phyloP scores from a whole-genome alignment of 2,113 vertebrate genomes.

The Hippocampus zosterae region DNA sequence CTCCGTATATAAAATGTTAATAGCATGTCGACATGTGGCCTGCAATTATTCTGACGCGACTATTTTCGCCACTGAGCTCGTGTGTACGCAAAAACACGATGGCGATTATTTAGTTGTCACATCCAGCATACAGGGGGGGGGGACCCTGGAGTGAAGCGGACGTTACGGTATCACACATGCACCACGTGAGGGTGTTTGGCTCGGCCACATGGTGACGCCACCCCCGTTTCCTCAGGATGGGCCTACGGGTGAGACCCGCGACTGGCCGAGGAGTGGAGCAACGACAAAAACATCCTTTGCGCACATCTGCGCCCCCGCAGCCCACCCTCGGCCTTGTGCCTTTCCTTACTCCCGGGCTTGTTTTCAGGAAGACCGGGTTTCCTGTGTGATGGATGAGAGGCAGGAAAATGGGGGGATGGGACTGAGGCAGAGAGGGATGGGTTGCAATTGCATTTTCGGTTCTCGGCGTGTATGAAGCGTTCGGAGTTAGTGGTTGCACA shows the following conservation, averaged over 20 bases:
- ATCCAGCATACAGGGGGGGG: neutral
- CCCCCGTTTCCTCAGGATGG: slow-evolving; percentile 74
- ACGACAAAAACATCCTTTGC: slow-evolving; percentile 76
- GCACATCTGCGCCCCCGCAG: slow-evolving; percentile 41
- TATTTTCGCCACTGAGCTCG: too few species aligned
- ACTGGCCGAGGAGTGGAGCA: slow-evolving; percentile 49
- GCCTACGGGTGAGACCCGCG: slow-evolving; percentile 47
- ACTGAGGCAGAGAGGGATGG: slow-evolving; percentile 40
- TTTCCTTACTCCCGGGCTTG: slow-evolving; percentile 52
- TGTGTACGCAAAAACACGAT: too few species aligned
- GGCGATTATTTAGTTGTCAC: neutral
- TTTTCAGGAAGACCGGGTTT: slow-evolving; percentile 62
- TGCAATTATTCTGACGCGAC: too few species aligned
- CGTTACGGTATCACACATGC: slow-evolving; percentile 21
- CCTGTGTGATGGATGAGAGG: slow-evolving; percentile 59
- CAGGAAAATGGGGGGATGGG: slow-evolving; percentile 45
- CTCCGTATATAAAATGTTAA: too few species aligned
- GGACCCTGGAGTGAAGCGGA: neutral
- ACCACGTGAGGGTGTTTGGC: slow-evolving; percentile 41
- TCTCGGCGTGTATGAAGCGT: neutral
- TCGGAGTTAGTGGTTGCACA: neutral
- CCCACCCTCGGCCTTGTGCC: slow-evolving; percentile 54
- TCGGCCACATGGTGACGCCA: slow-evolving; percentile 55
- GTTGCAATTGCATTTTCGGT: slow-evolving; percentile 15
- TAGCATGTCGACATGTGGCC: too few species aligned